Evolutionary conservation across 2,113 vertebrate species (phyloP).

Genomic region (Turnix velox): DNA sequence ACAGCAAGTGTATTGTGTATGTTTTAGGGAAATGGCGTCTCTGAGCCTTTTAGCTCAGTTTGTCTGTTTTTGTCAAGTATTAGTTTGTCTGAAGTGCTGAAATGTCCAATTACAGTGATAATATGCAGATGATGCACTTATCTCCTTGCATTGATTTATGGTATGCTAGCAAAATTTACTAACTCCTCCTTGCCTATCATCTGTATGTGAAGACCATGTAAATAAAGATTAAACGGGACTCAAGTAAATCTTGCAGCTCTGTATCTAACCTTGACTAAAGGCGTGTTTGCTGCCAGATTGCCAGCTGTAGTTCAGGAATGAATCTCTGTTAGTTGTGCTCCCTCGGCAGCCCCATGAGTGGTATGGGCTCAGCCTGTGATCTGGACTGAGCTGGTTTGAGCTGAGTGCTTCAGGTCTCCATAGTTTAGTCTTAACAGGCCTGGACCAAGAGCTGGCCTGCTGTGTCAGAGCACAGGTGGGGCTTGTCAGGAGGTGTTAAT

Average conservation of each 20-base stretch:
- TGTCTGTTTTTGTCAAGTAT: neutral
- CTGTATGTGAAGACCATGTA: neutral
- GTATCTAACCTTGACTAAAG: neutral
- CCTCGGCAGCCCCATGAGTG: neutral
- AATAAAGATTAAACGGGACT: neutral
- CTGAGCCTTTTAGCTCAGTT: neutral
- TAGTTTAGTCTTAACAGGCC: neutral
- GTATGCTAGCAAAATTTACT: neutral
- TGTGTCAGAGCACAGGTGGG: neutral
- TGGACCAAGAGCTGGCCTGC: neutral
- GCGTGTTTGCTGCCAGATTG: neutral
- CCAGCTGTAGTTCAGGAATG: neutral
- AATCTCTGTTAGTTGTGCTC: neutral
- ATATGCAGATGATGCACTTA: neutral
- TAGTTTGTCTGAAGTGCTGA: neutral
- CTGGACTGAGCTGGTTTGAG: neutral
- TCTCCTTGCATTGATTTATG: neutral
- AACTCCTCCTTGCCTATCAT: neutral
- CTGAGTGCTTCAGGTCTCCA: neutral
- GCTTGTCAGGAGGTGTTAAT: constrained; percentile 16
- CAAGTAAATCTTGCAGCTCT: neutral
- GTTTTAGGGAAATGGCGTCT: neutral
- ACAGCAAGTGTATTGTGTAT: neutral
- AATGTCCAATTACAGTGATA: neutral
- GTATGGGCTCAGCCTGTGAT: neutral